Base-by-base conservation (phyloP, 1,140 invertebrate genomes). In the Lepidurus packardi region DNA sequence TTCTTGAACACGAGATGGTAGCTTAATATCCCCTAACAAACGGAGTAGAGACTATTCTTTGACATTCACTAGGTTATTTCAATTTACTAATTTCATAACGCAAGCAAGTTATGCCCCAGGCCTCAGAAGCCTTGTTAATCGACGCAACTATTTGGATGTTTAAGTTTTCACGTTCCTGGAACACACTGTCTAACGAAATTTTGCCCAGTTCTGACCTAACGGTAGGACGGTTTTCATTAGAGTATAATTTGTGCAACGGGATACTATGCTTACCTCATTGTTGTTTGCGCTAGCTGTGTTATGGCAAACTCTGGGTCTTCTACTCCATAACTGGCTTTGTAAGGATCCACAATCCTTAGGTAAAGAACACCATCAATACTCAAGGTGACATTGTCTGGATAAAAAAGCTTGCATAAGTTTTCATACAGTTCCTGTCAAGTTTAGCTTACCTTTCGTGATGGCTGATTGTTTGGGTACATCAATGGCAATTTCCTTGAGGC, bases 291-390 rank as follows among this genome's bases (percentile, higher is more conserved):
- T 65, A 99, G 87, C 85, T 99, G 98, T 65, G 96, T 98, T 77
- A 99, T 96, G 6, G 98, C 98, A 90, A 98, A 99, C 86, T 99
- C 97, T 21, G 97, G 95, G 88, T 99, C 98, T 88, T 99, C 97
- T 41, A 99, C 97, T 43, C 98, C 98, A 87, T 99, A 99, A 80
- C 96, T 98, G 75, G 97, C 93, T 88, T 92, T 92, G 85, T 98
- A 99, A 21, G 98, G 92, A 88, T 99, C 93, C 78, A 95, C 88
- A 81, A 99, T 93, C 84, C 92, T 88, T 78, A 99, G 89, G 86
- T 99, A 99, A 25, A 99, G 88, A 13, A 99, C 97, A 81, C 97
- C 98, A 88, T 99, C 98, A 83, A 99, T 95, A 83, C 90, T 93
- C 73, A 99, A 86, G 3, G 94, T 97, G 0, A 99, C 98, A 88